Percentiles rank a stretch among this genome's conserved stretches.
Evolutionary conservation across 1,140 invertebrate genomes (phyloP).

Genomic region (Camponotus pennsylvanicus): DNA sequence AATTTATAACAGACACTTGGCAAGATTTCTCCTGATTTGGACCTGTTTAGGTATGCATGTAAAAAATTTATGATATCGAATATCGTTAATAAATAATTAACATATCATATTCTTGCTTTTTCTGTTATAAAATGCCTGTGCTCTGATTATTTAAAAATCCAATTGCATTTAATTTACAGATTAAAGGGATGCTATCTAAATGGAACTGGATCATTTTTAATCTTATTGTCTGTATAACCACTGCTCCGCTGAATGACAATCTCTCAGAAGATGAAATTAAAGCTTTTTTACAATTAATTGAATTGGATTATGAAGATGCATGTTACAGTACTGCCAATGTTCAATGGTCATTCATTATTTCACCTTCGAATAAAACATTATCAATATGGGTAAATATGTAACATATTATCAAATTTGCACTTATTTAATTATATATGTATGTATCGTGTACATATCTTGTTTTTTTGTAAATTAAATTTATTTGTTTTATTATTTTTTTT

Average conservation of each 20-base stretch:
- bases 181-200: conserved; percentile 75
- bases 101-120: background rate
- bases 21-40: too few relatives aligned
- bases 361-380: conserved; percentile 71
- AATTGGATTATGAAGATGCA: conserved; percentile 81
- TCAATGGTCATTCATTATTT: conserved; percentile 79
- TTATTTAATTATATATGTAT: background rate
- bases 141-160: background rate
- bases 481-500: conserved; percentile 53
- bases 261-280: conserved; percentile 26
- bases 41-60: too few relatives aligned
- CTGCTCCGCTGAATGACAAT: background rate
- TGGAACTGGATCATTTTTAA: conserved; percentile 73
- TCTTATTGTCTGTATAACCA: conserved; percentile 57
- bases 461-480: background rate
- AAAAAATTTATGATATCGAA: background rate
- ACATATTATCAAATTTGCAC: background rate
- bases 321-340: conserved; percentile 76
- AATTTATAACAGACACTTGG: too few relatives aligned
- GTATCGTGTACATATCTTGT: background rate
- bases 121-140: background rate
- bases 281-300: conserved; percentile 75
- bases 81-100: background rate
- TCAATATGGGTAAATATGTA: conserved; percentile 75
- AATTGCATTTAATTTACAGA: conserved; percentile 40